Evolutionary conservation across 1,140 invertebrate genomes (phyloP).

Genomic region (Neodiprion pinetum): DNA sequence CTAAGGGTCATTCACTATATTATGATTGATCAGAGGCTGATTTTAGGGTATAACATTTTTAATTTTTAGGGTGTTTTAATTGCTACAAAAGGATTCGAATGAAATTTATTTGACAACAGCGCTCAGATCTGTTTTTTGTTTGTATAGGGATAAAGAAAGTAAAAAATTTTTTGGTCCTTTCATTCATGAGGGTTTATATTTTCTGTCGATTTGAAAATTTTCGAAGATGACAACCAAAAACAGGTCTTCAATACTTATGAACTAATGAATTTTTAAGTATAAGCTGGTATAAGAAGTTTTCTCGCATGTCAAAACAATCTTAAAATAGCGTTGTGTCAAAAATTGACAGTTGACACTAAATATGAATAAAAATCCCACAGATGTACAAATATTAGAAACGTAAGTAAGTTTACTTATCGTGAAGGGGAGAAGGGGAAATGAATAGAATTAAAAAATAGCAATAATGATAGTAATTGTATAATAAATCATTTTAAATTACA

Average conservation of each 20-base stretch:
- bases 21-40: slow-evolving; percentile 12
- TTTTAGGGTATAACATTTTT: slow-evolving; percentile 7
- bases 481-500: neutral
- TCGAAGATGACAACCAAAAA: neutral
- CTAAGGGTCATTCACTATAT: neutral
- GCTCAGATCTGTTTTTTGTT: neutral
- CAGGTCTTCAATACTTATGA: neutral
- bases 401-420: slow-evolving; percentile 43
- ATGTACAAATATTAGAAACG: slow-evolving; percentile 50
- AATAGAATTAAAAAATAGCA: neutral
- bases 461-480: neutral
- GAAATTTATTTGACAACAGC: too few species aligned
- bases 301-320: neutral
- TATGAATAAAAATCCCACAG: slow-evolving; percentile 38
- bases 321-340: slow-evolving; percentile 22
- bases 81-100: neutral
- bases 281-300: neutral
- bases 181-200: neutral
- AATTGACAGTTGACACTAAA: slow-evolving; percentile 31
- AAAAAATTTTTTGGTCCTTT: neutral
- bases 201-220: too few species aligned
- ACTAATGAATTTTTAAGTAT: neutral
- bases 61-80: neutral
- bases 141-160: neutral
- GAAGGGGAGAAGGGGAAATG: slow-evolving; percentile 15